A percentile compares a stretch with the other conserved stretches of the same genome.
Conservation (phyloP, 1,140 invertebrate genomes). For the honey bee (Apis mellifera) region Amel_HAv3.1 CM009931.2:19315001-19315500, state of each 20-base stretch:
- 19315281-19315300: slow-evolving; percentile 20
- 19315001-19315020: slow-evolving; percentile 2
- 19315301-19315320: slow-evolving; percentile 10
- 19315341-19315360: slow-evolving; percentile 44
- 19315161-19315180: slow-evolving; percentile 72
- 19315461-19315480: slow-evolving; percentile 82
- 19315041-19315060: slow-evolving; percentile 1
- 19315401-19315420: slow-evolving; percentile 65
- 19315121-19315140: slow-evolving; percentile 77
- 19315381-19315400: slow-evolving; percentile 66
- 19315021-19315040: neutral
- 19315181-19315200: slow-evolving; percentile 69
- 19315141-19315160: slow-evolving; percentile 73
- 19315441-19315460: slow-evolving; percentile 82
- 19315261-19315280: slow-evolving; percentile 34
- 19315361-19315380: slow-evolving; percentile 68
- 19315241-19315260: slow-evolving; percentile 48
- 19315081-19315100: slow-evolving; percentile 54
- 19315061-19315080: slow-evolving; percentile 26
- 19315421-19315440: slow-evolving; percentile 80
- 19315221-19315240: slow-evolving; percentile 61
- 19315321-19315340: neutral
- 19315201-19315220: slow-evolving; percentile 64
- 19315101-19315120: slow-evolving; percentile 47
- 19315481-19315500: slow-evolving; percentile 82